These are phyloP conservation scores for Macropis europaea DNA, from an alignment of 2,888 invertebrate species.

Conservation along the genomic window DNA sequence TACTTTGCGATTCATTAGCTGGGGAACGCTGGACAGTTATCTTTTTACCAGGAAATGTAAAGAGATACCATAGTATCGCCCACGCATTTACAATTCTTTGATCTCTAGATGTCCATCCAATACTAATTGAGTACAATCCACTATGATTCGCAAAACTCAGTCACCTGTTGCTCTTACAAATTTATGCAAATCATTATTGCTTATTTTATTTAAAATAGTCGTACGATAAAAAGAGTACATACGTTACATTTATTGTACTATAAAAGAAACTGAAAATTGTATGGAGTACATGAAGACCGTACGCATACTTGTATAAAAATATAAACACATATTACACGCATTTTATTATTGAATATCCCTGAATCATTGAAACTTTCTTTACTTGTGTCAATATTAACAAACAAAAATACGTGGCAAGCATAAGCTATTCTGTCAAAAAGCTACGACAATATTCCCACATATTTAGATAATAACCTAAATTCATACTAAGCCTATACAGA, in stretches of 20 bases:
- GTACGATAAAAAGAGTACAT: too few relatives aligned
- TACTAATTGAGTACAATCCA: background rate
- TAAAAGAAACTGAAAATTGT: background rate
- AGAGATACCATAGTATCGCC: conserved; percentile 56
- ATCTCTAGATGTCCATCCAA: background rate
- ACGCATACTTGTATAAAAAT: conserved; percentile 8
- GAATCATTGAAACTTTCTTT: background rate
- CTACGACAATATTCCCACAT: background rate
- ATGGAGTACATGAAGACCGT: too few relatives aligned
- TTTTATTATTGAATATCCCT: background rate
- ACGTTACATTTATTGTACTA: too few relatives aligned
- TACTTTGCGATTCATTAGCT: background rate
- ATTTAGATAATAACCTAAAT: background rate
- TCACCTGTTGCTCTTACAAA: too few relatives aligned
- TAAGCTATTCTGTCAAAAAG: background rate
- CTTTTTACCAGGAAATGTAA: conserved; percentile 72
- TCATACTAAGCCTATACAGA: too few relatives aligned
- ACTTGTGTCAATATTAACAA: background rate
- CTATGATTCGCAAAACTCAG: too few relatives aligned
- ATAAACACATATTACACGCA: background rate
- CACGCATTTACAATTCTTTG: conserved; percentile 8
- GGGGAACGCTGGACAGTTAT: conserved; percentile 58
- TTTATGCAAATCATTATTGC: too few relatives aligned
- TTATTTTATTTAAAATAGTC: too few relatives aligned
- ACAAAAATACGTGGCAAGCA: background rate